Percentiles rank a stretch among this genome's conserved stretches.
Conservation (phyloP, 2,113 vertebrate genomes). For the Sebastes fasciatus region DNA sequence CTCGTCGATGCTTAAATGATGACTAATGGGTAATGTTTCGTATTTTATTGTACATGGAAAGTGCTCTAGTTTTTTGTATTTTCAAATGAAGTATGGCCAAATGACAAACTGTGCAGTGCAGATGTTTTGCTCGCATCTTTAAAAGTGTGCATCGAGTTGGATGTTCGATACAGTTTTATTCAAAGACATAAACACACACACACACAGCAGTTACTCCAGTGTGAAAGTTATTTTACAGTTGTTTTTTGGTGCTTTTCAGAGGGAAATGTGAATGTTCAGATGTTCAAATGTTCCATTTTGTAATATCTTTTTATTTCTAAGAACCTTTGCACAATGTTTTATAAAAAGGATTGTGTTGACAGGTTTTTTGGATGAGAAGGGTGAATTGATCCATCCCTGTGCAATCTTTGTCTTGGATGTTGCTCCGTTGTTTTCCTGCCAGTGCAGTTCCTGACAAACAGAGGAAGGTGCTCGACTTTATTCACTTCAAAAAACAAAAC, state of each 20-base stretch:
- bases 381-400: constrained; percentile 45
- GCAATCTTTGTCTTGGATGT: constrained; percentile 49
- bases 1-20: constrained; percentile 21
- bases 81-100: constrained; percentile 53
- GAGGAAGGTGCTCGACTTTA: constrained; percentile 51
- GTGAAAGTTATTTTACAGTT: constrained; percentile 35
- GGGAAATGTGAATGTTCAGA: constrained; percentile 73
- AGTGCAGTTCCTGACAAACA: constrained; percentile 44
- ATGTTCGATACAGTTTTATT: constrained; percentile 33
- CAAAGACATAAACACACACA: constrained; percentile 6
- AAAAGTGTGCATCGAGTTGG: constrained; percentile 49
- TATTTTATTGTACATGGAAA: constrained; percentile 63
- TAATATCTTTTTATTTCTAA: constrained; percentile 57
- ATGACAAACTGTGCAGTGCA: constrained; percentile 58
- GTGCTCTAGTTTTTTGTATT: constrained; percentile 64
- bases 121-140: constrained; percentile 59
- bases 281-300: constrained; percentile 61
- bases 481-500: constrained; percentile 1
- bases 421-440: constrained; percentile 53
- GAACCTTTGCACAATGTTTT: constrained; percentile 76
- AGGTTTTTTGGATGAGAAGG: constrained; percentile 60
- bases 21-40: constrained; percentile 35
- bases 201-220: constrained; percentile 15
- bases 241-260: constrained; percentile 51
- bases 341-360: constrained; percentile 53